These are phyloP conservation scores for Drosophila lacertosa DNA, from an alignment of 1,140 invertebrate genomes.

Conservation along the genomic window DNA sequence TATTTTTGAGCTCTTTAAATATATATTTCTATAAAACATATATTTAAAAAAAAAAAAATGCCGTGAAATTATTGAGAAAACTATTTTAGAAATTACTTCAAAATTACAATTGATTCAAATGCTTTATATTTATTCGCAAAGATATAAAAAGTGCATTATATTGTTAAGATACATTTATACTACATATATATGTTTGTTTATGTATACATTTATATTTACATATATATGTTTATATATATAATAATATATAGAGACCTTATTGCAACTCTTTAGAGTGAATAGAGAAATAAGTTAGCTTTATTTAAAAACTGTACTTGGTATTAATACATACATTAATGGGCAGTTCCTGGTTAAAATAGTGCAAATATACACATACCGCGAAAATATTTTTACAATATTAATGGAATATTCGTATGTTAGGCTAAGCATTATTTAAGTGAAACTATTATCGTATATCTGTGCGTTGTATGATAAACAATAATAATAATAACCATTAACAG, in stretches of 20 bases:
- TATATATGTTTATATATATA: too few species aligned
- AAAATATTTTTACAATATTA: slow-evolving; percentile 58
- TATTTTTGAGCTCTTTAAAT: slow-evolving; percentile 23
- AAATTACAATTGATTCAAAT: slow-evolving; percentile 3
- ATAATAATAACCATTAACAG: background rate
- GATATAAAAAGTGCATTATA: slow-evolving; percentile 45
- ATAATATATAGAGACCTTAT: background rate
- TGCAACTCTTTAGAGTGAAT: background rate
- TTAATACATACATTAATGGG: slow-evolving; percentile 53
- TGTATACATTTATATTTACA: slow-evolving; percentile 1
- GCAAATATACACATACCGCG: slow-evolving; percentile 65
- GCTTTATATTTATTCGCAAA: slow-evolving; percentile 25
- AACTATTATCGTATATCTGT: slow-evolving; percentile 14
- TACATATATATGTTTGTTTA: background rate
- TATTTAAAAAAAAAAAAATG: background rate
- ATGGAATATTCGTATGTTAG: slow-evolving; percentile 22
- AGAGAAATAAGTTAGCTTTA: slow-evolving; percentile 17
- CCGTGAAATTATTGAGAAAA: background rate
- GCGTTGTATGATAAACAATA: slow-evolving; percentile 5
- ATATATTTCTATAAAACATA: background rate
- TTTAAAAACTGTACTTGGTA: slow-evolving; percentile 11
- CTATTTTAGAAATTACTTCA: background rate
- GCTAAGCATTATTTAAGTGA: slow-evolving; percentile 27
- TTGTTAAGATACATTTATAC: slow-evolving; percentile 3
- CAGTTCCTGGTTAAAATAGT: slow-evolving; percentile 79